phyloP scores from a whole-genome alignment of 2,797 vertebrate species.

The Todus mexicanus region DNA sequence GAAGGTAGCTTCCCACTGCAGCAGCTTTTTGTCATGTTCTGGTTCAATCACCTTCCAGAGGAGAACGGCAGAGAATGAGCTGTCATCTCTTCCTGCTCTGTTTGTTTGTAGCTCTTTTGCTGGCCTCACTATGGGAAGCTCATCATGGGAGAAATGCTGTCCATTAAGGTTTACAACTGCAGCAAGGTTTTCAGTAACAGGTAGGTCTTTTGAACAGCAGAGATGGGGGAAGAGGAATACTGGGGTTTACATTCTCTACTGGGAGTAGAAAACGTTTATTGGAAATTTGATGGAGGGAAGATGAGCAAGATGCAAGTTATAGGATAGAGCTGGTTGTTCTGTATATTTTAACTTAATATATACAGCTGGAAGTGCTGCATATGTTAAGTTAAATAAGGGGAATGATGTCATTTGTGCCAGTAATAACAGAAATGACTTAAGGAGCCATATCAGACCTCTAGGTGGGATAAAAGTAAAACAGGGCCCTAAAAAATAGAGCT shows the following conservation, averaged over 20 bases:
- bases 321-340: not conserved
- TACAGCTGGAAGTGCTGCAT: not conserved
- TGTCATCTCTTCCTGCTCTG: not conserved
- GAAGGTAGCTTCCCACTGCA: not conserved
- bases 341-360: not conserved
- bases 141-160: constrained; percentile 79
- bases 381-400: not conserved
- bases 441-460: not conserved
- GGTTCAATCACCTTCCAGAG: not conserved
- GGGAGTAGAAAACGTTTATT: not conserved
- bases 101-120: constrained; percentile 78
- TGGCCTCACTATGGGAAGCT: constrained; percentile 91
- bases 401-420: not conserved
- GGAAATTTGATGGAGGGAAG: not conserved
- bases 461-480: not conserved
- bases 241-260: not conserved
- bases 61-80: not conserved
- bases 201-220: constrained; percentile 60
- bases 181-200: constrained; percentile 91
- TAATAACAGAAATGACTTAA: not conserved
- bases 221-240: not conserved
- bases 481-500: not conserved
- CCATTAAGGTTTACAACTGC: constrained; percentile 87
- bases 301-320: not conserved
- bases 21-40: not conserved